Percentiles rank a stretch among this genome's conserved stretches.
These are phyloP conservation scores for Caenorhabditis sp. DNA, from an alignment of 2,888 invertebrate genomes.

Conservation along the genomic window DNA sequence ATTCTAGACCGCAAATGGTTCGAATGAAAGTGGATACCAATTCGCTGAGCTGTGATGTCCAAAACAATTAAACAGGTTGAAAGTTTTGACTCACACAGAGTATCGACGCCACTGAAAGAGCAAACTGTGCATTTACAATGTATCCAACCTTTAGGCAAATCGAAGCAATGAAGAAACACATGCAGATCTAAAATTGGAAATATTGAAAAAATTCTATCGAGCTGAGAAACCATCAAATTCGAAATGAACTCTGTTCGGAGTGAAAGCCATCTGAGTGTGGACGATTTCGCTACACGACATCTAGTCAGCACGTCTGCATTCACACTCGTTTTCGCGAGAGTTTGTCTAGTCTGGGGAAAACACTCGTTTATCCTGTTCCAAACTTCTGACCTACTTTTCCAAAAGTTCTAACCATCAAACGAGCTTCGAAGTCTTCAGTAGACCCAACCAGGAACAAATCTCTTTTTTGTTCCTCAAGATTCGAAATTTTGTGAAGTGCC, in stretches of 20 bases:
- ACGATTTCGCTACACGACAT: constrained; percentile 70
- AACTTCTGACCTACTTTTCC: constrained; percentile 38
- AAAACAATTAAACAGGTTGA: not conserved
- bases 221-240: constrained; percentile 87
- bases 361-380: not conserved
- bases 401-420: constrained; percentile 52
- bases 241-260: constrained; percentile 96
- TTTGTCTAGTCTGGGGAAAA: constrained; percentile 30
- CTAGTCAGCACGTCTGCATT: constrained; percentile 70
- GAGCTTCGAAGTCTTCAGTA: constrained; percentile 59
- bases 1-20: constrained; percentile 39
- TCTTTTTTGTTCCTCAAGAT: constrained; percentile 68
- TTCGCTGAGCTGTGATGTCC: constrained; percentile 47
- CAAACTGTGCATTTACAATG: constrained; percentile 60
- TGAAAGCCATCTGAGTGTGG: constrained; percentile 89
- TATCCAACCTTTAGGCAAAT: constrained; percentile 53
- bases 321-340: constrained; percentile 48
- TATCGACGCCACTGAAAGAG: constrained; percentile 53
- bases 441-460: constrained; percentile 57
- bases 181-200: constrained; percentile 39
- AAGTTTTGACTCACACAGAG: constrained; percentile 36
- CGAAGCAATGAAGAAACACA: constrained; percentile 54
- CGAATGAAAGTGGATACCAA: constrained; percentile 50
- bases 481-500: constrained; percentile 89
- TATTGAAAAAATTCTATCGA: not conserved